Base-by-base conservation (phyloP, 2,113 vertebrate species). In the Telmatochromis sp. region DNA sequence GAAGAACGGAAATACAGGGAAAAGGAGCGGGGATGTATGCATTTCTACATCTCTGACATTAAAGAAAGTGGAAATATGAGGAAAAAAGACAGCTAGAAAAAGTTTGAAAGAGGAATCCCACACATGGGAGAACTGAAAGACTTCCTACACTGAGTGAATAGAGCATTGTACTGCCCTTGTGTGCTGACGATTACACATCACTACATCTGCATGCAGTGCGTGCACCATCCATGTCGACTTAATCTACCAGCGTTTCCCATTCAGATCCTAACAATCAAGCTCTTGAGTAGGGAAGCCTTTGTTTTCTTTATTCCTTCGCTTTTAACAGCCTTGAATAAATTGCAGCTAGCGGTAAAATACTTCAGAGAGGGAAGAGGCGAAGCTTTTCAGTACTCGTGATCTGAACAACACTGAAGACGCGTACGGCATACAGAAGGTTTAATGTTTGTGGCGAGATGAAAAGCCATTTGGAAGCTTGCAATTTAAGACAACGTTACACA, bases 271-370 rank as follows among this genome's bases (percentile, higher is more conserved):
- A 91, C 85, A 90, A 84, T 87, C 86, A 53, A 78, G 55, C 49
- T 89, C 60, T 60, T 40, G 31, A 88, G 40, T 28, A 70, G 58
- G 65, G 10, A 89, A 87, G 21, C 23, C 37, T 73, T 73, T 83
- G 4, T 53, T 26, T 75, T 60, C 49, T 68, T 81, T 65, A 49
- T 68, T 31, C 31, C 53, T 49, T 65, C 57, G 9, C 47, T n/a
- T 84, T 86, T 84, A 80, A 47, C 65, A 65, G 58, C 42, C 51
- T 85, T 84, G 37, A 88, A 93, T 89, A 88, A 92, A 89, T 89
- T 80, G 51, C 40, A 88, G 84, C 84, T 21, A 82, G 78, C 7
- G 11, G 53, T 68, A 89, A 70, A 90, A 84, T 15, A 90, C 84
- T 90, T 94, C 63, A 88, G 70, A 88, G 35, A 88, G 82, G 51